Base-by-base conservation (phyloP, 2,113 vertebrate genomes). In the Nothobranchius kuhntae region DNA sequence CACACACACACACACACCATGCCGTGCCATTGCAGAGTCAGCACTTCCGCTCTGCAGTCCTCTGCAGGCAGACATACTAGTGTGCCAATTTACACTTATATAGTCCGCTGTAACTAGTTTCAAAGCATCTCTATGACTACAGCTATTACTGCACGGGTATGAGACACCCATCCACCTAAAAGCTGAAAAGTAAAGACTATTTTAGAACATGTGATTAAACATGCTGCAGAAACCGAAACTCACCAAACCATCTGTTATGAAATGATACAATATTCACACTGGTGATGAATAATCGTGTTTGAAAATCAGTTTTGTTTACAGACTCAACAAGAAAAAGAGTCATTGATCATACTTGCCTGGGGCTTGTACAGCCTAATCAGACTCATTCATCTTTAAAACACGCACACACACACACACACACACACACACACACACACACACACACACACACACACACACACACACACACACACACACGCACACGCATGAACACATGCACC, bases 31-130 rank as follows among this genome's bases (percentile, higher is more conserved):
- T 82, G 87, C 73, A 2, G 65, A 80, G 63, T 91, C 90, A 88
- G 85, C 88, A 62, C 65, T 89, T 85, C 61, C 54, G 38, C 65
- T 81, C 78, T 58, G 83, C 87, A 87, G 82, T 72, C 72, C 80
- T 84, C 77, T 80, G 84, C 87, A 86, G 79, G 84, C 87, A 86
- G 79, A 75, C 75, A 69, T 70, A 77, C 59, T 30, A 70, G 40
- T 52, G 51, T 21, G 26, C 68, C 44, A 57, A 80, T 80, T 81
- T 82, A 64, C 72, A 86, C 74, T 78, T 86, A 72, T 21, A 71
- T 17, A 61, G 36, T 8, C 12, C 12, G 54, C 62, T 9, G 26
- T 40, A 76, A 47, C 65, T 68, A 71, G 50, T 66, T 74, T 68
- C 45, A 44, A 2, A 74, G 54, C 44, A 56, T 74, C 54, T 62